Evolutionary conservation across 2,797 vertebrate genomes (phyloP).

Genomic region (Octomys mimax): DNA sequence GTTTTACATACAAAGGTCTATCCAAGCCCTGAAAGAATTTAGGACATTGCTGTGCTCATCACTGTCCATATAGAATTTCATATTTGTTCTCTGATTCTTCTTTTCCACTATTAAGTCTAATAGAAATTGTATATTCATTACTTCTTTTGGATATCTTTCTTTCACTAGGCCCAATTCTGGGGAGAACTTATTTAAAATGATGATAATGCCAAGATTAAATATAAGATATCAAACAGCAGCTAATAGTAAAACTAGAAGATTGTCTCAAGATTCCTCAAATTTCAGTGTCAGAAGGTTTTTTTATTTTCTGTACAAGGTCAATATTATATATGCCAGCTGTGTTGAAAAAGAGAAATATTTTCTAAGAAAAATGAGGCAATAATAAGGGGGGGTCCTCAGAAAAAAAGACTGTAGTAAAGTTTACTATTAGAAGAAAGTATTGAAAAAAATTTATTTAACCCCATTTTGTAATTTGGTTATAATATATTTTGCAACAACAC

Average conservation of each 20-base stretch:
- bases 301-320: neutral
- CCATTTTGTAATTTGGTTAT: neutral
- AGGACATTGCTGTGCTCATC: slow-evolving; percentile 13
- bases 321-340: neutral
- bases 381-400: neutral
- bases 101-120: neutral
- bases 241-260: neutral
- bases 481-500: neutral
- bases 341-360: neutral
- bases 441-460: neutral
- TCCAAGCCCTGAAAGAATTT: neutral
- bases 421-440: neutral
- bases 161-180: neutral
- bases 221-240: neutral
- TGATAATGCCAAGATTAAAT: neutral
- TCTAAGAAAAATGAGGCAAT: slow-evolving; percentile 11
- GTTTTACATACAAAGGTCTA: neutral
- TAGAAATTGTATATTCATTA: neutral
- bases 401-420: neutral
- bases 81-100: neutral
- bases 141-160: neutral
- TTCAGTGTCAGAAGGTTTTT: neutral
- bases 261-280: neutral
- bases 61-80: neutral
- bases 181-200: neutral